A percentile compares a stretch with the other conserved stretches of the same genome.
These are phyloP conservation scores for Cremastinae sp. DNA, from an alignment of 2,888 invertebrate genomes.

Conservation along the genomic window DNA sequence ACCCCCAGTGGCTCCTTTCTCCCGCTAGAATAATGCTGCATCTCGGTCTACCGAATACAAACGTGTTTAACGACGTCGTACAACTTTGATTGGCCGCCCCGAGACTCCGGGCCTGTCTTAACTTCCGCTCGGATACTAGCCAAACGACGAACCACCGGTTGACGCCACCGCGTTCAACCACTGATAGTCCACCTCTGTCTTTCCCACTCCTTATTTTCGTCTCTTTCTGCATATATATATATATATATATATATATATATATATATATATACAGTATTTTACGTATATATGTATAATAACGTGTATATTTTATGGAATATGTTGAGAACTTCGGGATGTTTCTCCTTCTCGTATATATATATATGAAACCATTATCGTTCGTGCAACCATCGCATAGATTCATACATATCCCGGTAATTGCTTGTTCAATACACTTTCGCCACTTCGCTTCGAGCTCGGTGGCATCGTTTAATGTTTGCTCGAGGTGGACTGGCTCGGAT, in stretches of 20 bases:
- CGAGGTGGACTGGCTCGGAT: neutral
- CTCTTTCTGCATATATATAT: too few relatives aligned
- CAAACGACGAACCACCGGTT: slow-evolving; percentile 59
- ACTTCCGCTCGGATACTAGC: slow-evolving; percentile 53
- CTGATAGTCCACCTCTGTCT: neutral
- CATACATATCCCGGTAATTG: slow-evolving; percentile 15
- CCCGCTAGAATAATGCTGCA: slow-evolving; percentile 9
- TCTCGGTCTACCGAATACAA: slow-evolving; percentile 35
- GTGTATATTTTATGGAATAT: neutral
- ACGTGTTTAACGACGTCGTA: slow-evolving; percentile 67
- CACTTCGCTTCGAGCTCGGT: neutral
- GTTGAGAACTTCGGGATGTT: neutral
- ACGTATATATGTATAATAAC: too few relatives aligned
- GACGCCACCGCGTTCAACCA: slow-evolving; percentile 30
- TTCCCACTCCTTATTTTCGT: neutral
- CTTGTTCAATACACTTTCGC: neutral
- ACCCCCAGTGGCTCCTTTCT: too few relatives aligned
- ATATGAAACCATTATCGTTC: too few relatives aligned
- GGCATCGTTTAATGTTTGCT: neutral
- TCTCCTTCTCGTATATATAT: too few relatives aligned
- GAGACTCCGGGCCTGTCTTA: slow-evolving; percentile 63
- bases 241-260: too few relatives aligned
- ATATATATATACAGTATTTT: too few relatives aligned
- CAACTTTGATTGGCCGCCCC: slow-evolving; percentile 69
- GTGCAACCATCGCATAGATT: neutral